Percentiles rank a stretch among this genome's conserved stretches.
phyloP scores from a whole-genome alignment of 2,888 invertebrate genomes.

The Phalera bucephala region DNA sequence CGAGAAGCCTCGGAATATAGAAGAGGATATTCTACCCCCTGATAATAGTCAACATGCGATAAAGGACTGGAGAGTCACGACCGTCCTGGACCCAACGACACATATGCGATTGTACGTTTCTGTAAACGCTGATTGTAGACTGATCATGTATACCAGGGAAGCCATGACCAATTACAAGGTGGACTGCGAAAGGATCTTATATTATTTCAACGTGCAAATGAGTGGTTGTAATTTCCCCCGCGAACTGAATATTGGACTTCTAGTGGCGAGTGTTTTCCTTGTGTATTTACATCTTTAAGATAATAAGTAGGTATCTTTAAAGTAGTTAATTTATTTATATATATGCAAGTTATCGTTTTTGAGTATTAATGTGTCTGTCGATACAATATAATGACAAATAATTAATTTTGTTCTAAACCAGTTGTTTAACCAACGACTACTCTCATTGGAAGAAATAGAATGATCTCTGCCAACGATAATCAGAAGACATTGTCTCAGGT shows the following conservation, averaged over 20 bases:
- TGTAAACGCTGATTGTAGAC: slow-evolving; percentile 58
- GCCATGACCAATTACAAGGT: slow-evolving; percentile 64
- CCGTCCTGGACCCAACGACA: slow-evolving; percentile 61
- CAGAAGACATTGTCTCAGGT: too few relatives aligned
- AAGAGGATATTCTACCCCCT: slow-evolving; percentile 38
- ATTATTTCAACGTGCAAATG: slow-evolving; percentile 59
- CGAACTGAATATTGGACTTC: slow-evolving; percentile 21
- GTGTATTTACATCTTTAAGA: slow-evolving; percentile 17
- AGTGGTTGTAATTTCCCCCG: slow-evolving; percentile 31
- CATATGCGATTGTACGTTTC: slow-evolving; percentile 63
- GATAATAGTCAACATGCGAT: slow-evolving; percentile 33
- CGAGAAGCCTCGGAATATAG: slow-evolving; percentile 49
- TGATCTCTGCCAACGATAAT: too few relatives aligned
- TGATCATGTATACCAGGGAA: slow-evolving; percentile 70
- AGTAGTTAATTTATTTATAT: slow-evolving; percentile 8
- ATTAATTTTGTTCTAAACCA: neutral
- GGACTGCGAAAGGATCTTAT: slow-evolving; percentile 63
- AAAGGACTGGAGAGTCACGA: slow-evolving; percentile 63
- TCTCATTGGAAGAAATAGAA: neutral
- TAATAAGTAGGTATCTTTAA: slow-evolving; percentile 1
- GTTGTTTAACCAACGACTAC: neutral
- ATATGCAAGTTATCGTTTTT: slow-evolving; percentile 1
- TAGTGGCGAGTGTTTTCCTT: slow-evolving; percentile 33
- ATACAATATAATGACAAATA: neutral
- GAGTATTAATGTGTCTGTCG: neutral